phyloP scores from a whole-genome alignment of 2,797 vertebrate genomes.

The Cossypha niveicapilla region DNA sequence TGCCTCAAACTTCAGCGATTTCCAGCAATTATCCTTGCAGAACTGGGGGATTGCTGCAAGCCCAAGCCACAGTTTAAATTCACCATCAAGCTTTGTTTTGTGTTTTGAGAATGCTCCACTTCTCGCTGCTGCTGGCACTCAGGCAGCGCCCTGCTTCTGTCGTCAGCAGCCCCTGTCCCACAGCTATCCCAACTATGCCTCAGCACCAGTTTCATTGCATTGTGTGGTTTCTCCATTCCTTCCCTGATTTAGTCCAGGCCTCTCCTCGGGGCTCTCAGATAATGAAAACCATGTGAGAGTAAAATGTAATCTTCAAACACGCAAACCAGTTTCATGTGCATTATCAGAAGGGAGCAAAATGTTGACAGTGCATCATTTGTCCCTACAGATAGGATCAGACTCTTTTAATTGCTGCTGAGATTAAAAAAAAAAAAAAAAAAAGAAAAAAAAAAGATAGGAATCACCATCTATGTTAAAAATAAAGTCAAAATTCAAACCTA shows the following conservation, averaged over 20 bases:
- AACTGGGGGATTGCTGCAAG: slow-evolving; percentile 34
- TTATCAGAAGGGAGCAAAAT: slow-evolving; percentile 49
- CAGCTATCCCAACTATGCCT: slow-evolving; percentile 77
- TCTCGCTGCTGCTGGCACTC: slow-evolving; percentile 62
- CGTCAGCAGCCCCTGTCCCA: slow-evolving; percentile 76
- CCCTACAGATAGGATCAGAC: slow-evolving; percentile 59
- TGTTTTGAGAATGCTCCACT: background rate
- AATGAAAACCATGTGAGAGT: slow-evolving; percentile 78
- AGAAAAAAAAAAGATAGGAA: background rate
- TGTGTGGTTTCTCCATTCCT: slow-evolving; percentile 78
- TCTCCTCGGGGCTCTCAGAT: slow-evolving; percentile 59
- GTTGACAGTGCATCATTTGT: slow-evolving; percentile 69
- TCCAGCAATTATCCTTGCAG: slow-evolving; percentile 25
- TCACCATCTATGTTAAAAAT: background rate
- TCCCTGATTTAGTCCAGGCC: slow-evolving; percentile 78
- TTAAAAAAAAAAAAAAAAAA: background rate
- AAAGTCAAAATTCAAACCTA: background rate
- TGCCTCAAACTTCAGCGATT: background rate
- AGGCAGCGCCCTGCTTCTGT: slow-evolving; percentile 63
- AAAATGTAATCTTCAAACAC: slow-evolving; percentile 68
- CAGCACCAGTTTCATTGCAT: slow-evolving; percentile 73
- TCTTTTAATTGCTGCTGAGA: slow-evolving; percentile 49
- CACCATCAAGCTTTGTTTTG: background rate
- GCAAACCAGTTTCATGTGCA: slow-evolving; percentile 65
- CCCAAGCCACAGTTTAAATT: slow-evolving; percentile 11